Evolutionary conservation across 2,113 vertebrate species (phyloP).

Genomic region (Nannospalax galili): DNA sequence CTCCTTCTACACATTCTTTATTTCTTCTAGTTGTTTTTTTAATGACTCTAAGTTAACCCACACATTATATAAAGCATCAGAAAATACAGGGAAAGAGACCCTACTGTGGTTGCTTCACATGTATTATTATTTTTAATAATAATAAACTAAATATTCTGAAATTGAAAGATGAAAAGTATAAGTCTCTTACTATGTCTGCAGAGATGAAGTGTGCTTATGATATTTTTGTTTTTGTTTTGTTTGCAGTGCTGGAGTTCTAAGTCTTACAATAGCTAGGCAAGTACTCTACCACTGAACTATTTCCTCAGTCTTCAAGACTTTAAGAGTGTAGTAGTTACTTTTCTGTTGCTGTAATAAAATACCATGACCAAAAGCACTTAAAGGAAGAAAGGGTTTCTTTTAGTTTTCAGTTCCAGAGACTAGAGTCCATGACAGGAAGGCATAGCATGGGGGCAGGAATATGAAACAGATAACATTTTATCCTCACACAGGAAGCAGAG

Average conservation of each 20-base stretch:
- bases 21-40: constrained; percentile 9
- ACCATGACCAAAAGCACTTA: neutral
- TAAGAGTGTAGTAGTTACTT: neutral
- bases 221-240: neutral
- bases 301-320: neutral
- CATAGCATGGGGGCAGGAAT: neutral
- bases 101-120: neutral
- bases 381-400: neutral
- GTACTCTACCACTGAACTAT: neutral
- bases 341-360: neutral
- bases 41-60: neutral
- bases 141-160: constrained; percentile 33
- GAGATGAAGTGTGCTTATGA: neutral
- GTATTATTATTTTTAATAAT: constrained; percentile 23
- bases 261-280: neutral
- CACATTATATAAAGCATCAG: neutral
- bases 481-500: neutral
- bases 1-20: neutral
- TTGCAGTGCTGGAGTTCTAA: neutral
- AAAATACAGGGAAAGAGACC: constrained; percentile 23
- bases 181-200: neutral
- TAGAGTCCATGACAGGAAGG: neutral
- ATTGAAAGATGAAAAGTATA: neutral
- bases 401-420: neutral
- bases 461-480: neutral